A percentile compares a stretch with the other conserved stretches of the same genome.
Conservation (phyloP, 2,113 vertebrate genomes). For the Octodon degus region DNA sequence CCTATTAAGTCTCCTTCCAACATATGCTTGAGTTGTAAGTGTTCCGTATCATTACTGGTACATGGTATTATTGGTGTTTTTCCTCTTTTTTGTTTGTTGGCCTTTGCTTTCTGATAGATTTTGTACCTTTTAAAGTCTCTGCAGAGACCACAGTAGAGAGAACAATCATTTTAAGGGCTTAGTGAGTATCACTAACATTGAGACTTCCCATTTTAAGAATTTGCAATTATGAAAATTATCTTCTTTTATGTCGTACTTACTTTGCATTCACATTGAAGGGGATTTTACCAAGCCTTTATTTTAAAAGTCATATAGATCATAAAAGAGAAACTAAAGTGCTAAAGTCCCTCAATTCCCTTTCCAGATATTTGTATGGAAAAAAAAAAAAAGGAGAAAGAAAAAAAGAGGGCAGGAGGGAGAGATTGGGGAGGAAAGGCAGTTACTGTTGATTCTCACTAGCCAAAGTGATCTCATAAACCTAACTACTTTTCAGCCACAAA, state of each 20-base stretch:
- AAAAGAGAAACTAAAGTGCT: slow-evolving; percentile 14
- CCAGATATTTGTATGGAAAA: not conserved
- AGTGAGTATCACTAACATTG: not conserved
- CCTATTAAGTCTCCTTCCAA: not conserved
- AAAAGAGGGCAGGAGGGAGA: not conserved
- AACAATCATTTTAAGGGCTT: not conserved
- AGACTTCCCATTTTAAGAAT: slow-evolving; percentile 52
- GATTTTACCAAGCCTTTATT: slow-evolving; percentile 43
- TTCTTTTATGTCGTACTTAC: slow-evolving; percentile 42
- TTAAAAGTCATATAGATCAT: slow-evolving; percentile 22
- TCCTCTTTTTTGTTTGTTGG: not conserved
- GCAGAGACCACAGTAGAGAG: not conserved
- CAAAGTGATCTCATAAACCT: not conserved
- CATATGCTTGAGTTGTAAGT: not conserved
- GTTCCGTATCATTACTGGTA: not conserved
- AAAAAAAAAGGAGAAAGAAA: not conserved
- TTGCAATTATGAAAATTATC: not conserved
- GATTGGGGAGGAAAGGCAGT: no score
- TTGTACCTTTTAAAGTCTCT: not conserved
- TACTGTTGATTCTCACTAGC: not conserved
- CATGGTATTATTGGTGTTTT: not conserved
- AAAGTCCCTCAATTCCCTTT: not conserved
- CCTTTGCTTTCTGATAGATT: not conserved
- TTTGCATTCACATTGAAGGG: slow-evolving; percentile 8
- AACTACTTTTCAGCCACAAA: not conserved